phyloP scores from a whole-genome alignment of 2,113 vertebrate species.

The Tapirus terrestris region DNA sequence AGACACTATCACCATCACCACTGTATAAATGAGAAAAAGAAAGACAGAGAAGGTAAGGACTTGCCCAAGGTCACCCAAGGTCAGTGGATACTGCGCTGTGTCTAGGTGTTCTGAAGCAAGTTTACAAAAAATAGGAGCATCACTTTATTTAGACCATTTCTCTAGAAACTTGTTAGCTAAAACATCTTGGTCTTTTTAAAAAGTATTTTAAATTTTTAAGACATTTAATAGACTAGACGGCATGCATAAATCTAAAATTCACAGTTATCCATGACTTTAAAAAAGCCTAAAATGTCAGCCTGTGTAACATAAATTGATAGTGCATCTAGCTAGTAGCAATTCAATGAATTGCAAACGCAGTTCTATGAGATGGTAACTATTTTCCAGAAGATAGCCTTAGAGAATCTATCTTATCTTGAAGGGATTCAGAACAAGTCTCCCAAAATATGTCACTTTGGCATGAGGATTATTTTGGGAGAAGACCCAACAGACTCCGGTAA shows the following conservation, averaged over 20 bases:
- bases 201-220: constrained; percentile 36
- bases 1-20: background rate
- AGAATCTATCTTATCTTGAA: background rate
- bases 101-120: background rate
- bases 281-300: background rate
- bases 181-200: background rate
- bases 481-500: background rate
- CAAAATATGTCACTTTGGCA: background rate
- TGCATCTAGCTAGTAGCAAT: background rate
- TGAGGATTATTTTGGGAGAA: background rate
- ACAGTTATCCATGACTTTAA: background rate
- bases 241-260: background rate
- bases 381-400: background rate
- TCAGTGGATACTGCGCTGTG: background rate
- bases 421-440: background rate
- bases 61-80: background rate
- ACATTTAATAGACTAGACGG: background rate
- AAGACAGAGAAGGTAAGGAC: background rate
- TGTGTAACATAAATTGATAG: background rate
- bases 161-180: background rate
- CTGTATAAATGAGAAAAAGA: background rate
- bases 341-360: background rate
- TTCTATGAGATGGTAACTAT: background rate
- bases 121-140: background rate
- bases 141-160: background rate